Evolutionary conservation across 92 coral and sea anemone genomes (phyloP), one percentile per base, ranked within the genome.

Genomic region (Chrysogorgia sp.): DNA sequence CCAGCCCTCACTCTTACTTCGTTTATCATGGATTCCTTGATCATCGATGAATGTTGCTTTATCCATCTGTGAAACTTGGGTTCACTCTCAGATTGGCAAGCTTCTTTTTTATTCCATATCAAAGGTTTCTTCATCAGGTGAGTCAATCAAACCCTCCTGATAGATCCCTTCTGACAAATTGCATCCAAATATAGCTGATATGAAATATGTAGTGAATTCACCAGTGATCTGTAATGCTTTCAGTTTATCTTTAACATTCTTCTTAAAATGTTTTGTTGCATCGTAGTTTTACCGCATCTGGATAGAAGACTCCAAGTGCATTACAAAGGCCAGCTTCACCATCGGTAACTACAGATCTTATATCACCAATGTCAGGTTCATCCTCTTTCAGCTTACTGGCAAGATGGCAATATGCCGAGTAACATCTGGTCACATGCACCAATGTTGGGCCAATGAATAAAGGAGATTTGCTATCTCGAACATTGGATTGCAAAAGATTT

Each of bases 1-100:
- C 90, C 90, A 77, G 87, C 85, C 10, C 59, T 86, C 61, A 28
- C 49, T 53, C 55, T 62, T 10, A 75, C 86, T 70, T 67, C 79
- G 20, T 60, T 80, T 9, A 56, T 67, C 28, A 81, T 70, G 2
- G 80, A 43, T 30, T 49, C 33, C 58, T 75, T 86, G 65, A 82
- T 86, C 50, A 82, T 66, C 12, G 71, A 14, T 43, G 74, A 74
- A 49, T 82, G 77, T 29, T 55, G 67, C 35, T 21, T 31, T 12
- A 86, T 45, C 90, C 86, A 82, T 2, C 67, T 22, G 68, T 26
- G 34, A 48, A 83, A 77, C 34, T 50, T 26, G 25, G 87, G 85
- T 28, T 53, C 71, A 45, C 71, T 69, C 23, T 58, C 43, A 22
- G 74, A 70, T 8, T 62, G 56, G 34, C 83, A 19, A 30, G 78